Conservation (phyloP, 2,797 vertebrate species). For the Tangara arthus region DNA sequence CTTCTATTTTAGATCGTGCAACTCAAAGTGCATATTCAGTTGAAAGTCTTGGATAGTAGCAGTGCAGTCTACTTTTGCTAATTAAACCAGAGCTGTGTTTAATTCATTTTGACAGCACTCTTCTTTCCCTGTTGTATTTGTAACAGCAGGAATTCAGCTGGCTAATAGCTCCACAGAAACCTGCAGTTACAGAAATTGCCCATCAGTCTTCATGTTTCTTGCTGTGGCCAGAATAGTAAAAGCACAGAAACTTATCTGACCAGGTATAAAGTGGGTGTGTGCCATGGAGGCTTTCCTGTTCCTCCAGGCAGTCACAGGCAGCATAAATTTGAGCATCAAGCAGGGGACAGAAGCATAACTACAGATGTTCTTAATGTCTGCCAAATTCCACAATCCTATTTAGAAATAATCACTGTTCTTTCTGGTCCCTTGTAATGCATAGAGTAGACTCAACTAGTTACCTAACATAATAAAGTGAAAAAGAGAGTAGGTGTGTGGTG, state of each 20-base stretch:
- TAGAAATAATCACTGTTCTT: neutral
- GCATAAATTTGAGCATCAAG: neutral
- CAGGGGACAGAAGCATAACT: neutral
- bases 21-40: neutral
- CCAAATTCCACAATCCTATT: neutral
- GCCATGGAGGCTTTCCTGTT: neutral
- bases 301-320: neutral
- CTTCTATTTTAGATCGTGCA: neutral
- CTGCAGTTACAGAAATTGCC: conserved; percentile 41
- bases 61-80: conserved; percentile 32
- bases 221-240: neutral
- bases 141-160: neutral
- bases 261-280: neutral
- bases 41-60: neutral
- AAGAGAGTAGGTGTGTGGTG: conserved; percentile 15
- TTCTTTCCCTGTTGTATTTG: neutral
- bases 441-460: neutral
- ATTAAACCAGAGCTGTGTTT: conserved; percentile 23
- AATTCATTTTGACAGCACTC: conserved; percentile 37
- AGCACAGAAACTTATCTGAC: neutral
- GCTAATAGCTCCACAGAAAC: conserved; percentile 4
- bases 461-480: conserved; percentile 18
- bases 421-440: neutral
- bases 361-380: conserved; percentile 7
- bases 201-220: conserved; percentile 1